These are phyloP conservation scores for Anthoscopus minutus DNA, from an alignment of 2,113 vertebrate genomes.

Conservation along the genomic window DNA sequence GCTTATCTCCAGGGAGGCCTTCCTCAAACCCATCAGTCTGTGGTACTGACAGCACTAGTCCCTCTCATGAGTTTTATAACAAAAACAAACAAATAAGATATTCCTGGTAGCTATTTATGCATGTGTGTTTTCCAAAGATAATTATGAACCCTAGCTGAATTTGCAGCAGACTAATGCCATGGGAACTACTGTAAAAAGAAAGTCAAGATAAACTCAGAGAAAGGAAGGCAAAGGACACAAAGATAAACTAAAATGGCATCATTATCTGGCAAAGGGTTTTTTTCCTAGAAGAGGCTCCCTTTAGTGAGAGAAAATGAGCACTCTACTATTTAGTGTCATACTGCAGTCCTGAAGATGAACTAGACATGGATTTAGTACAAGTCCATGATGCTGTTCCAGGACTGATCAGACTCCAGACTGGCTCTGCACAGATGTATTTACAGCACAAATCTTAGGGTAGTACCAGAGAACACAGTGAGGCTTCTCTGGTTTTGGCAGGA, in stretches of 20 bases:
- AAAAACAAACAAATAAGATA: constrained; percentile 17
- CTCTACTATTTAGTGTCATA: not conserved
- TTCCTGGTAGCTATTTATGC: not conserved
- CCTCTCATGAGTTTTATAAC: not conserved
- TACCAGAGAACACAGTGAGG: not conserved
- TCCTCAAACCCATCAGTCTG: not conserved
- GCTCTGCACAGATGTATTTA: not conserved
- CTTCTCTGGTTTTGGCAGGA: not conserved
- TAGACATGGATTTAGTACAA: not conserved
- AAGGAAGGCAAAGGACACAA: not conserved
- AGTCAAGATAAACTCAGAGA: constrained; percentile 32
- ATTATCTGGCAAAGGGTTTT: not conserved
- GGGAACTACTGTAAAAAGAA: constrained; percentile 7
- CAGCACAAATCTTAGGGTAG: not conserved
- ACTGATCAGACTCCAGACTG: not conserved
- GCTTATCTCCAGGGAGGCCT: not conserved
- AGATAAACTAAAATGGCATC: constrained; percentile 1
- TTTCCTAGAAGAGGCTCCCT: not conserved
- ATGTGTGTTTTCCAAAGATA: constrained; percentile 42
- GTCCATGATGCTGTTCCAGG: not conserved
- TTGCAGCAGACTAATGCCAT: not conserved
- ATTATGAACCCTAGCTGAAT: not conserved
- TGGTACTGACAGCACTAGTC: not conserved
- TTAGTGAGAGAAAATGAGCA: not conserved
- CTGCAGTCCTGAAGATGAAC: not conserved